Evolutionary conservation across 2,797 vertebrate species (phyloP), one percentile per base, ranked within the genome.

Genomic region (Acrocephalus scirpaceus): DNA sequence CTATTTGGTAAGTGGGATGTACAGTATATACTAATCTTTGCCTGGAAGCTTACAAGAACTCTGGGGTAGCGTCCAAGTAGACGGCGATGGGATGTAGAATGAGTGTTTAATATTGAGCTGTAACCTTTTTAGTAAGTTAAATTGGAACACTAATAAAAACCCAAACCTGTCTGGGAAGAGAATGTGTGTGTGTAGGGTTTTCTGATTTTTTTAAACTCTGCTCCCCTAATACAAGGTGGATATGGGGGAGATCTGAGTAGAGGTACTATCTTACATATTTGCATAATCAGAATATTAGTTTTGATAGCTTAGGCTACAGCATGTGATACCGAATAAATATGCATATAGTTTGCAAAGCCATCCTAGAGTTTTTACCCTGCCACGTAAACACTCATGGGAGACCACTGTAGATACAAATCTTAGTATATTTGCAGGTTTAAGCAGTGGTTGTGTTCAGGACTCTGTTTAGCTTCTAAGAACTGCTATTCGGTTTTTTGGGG

Each of bases 1-100:
- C 94, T 97, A 93, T 94, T 95, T 97, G 96, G 92, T 96, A 96
- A 96, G 94, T 94, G 93, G 96, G 95, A 93, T 95, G 83, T 95
- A 95, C 95, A 96, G 96, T 95, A 81, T 92, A 93, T 96, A 88
- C 94, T 95, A 97, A 96, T 95, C 90, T 95, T 94, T 96, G 92
- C 95, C 86, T 96, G 90, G 92, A 92, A 92, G 94, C 90, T 93
- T 94, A 86, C 88, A 86, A 86, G 85, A 95, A 86, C 62, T 93
- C 86, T 94, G 73, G 73, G 66, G 61, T 95, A 96, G 67, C 67
- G 34, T 70, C 95, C 51, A 73, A 51, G 70, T 58, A 70, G 66
- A 80, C 62, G 66, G 82, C 66, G 66, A 80, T 66, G 70, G 79
- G n/a, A 58, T 62, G 16, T 36, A 90, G 72, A 74, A 30, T 54